These are phyloP conservation scores for Macrosiphum euphorbiae DNA, from an alignment of 2,888 invertebrate species.

Conservation along the genomic window DNA sequence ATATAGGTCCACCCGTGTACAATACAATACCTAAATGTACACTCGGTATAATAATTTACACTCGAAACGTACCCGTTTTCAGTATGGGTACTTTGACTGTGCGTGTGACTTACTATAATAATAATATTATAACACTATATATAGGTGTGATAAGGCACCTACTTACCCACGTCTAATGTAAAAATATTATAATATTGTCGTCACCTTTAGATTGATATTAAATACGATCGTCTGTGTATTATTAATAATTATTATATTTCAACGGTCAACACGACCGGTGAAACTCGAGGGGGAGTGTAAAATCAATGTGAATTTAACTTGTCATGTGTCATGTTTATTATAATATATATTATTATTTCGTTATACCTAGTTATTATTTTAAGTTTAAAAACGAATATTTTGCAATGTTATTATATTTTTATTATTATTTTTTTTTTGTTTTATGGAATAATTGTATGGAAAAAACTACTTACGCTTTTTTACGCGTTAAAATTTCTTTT, in stretches of 20 bases:
- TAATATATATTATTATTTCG: conserved; percentile 55
- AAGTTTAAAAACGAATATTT: conserved; percentile 56
- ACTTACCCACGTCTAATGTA: neutral
- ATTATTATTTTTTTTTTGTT: conserved; percentile 7
- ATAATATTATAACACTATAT: neutral
- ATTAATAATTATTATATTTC: neutral
- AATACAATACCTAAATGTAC: too few species aligned
- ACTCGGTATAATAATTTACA: neutral
- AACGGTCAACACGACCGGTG: neutral
- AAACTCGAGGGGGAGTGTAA: neutral
- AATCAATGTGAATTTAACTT: neutral
- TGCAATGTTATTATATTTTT: conserved; percentile 55
- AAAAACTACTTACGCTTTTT: conserved; percentile 23
- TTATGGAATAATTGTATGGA: neutral
- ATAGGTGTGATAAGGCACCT: too few species aligned
- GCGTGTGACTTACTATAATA: neutral
- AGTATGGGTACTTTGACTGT: neutral
- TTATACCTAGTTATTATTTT: conserved; percentile 46
- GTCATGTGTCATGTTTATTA: conserved; percentile 35
- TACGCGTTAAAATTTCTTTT: neutral
- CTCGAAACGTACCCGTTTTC: neutral
- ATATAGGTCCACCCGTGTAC: neutral
- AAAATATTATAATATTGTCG: neutral
- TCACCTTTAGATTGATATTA: neutral
- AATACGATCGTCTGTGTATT: neutral